A percentile compares a stretch with the other conserved stretches of the same genome.
phyloP scores from a whole-genome alignment of 1,140 invertebrate species.

The Aphelenchoides besseyi region DNA sequence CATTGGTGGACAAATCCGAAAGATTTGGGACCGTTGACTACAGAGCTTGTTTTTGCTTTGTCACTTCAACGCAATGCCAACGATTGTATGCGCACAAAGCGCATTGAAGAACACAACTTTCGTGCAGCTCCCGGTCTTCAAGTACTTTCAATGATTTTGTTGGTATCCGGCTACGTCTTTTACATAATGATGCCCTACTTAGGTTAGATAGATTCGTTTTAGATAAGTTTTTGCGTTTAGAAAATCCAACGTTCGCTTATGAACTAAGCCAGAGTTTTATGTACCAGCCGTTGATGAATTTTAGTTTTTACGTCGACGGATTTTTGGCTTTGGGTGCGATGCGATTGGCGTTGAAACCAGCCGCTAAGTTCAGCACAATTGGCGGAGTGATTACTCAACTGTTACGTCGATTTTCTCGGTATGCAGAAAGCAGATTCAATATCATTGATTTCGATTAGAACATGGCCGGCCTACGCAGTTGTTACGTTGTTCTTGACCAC shows the following conservation, averaged over 20 bases:
- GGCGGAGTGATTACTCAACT: not conserved
- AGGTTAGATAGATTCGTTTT: constrained; percentile 23
- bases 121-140: constrained; percentile 39
- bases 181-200: constrained; percentile 42
- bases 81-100: constrained; percentile 41
- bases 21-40: not conserved
- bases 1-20: constrained; percentile 15
- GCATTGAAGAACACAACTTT: constrained; percentile 26
- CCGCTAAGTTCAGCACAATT: not conserved
- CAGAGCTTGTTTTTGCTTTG: constrained; percentile 25
- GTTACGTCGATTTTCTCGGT: not conserved
- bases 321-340: constrained; percentile 37
- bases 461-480: constrained; percentile 44
- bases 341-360: constrained; percentile 31
- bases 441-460: constrained; percentile 29
- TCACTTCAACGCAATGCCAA: constrained; percentile 34
- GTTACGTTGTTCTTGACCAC: constrained; percentile 34
- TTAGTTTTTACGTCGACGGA: constrained; percentile 36
- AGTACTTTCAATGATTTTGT: constrained; percentile 34
- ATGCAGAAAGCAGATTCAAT: not conserved
- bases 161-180: constrained; percentile 42
- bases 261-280: constrained; percentile 23
- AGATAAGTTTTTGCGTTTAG: constrained; percentile 30
- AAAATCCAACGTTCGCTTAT: constrained; percentile 45
- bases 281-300: constrained; percentile 42